These are phyloP conservation scores for Orthonychiurus folsomi DNA, from an alignment of 2,888 invertebrate genomes.

Conservation along the genomic window DNA sequence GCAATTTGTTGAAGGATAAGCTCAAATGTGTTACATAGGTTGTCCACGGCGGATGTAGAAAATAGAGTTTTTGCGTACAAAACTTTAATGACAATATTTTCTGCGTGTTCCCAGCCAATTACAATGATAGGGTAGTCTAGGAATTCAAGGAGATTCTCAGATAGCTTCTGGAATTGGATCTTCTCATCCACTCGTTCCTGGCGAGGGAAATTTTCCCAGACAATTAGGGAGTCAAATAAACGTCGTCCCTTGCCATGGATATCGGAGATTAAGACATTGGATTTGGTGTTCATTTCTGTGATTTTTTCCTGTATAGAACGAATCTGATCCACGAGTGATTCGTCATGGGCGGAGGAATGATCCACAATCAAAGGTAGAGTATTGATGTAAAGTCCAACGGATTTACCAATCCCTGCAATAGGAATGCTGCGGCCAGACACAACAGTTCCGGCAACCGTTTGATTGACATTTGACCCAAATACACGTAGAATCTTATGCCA, in stretches of 20 bases:
- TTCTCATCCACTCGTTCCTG: too few relatives aligned
- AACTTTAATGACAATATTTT: too few relatives aligned
- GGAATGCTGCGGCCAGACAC: constrained; percentile 13
- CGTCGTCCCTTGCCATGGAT: neutral
- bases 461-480: constrained; percentile 3
- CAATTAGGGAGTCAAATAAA: constrained; percentile 15
- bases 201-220: too few relatives aligned
- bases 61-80: too few relatives aligned
- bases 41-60: too few relatives aligned
- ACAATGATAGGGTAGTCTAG: neutral
- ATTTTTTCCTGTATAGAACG: constrained; percentile 5
- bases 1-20: too few relatives aligned
- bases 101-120: too few relatives aligned
- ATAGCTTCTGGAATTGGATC: too few relatives aligned
- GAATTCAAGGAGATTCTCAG: neutral
- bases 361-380: constrained; percentile 15
- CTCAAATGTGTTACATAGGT: too few relatives aligned
- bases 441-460: constrained; percentile 9
- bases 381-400: constrained; percentile 16
- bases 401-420: constrained; percentile 5
- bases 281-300: constrained; percentile 10
- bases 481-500: constrained; percentile 15
- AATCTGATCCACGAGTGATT: neutral
- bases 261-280: neutral
- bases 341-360: neutral